Conservation (phyloP, 2,888 invertebrate species). For the Heliothis peltigera region DNA sequence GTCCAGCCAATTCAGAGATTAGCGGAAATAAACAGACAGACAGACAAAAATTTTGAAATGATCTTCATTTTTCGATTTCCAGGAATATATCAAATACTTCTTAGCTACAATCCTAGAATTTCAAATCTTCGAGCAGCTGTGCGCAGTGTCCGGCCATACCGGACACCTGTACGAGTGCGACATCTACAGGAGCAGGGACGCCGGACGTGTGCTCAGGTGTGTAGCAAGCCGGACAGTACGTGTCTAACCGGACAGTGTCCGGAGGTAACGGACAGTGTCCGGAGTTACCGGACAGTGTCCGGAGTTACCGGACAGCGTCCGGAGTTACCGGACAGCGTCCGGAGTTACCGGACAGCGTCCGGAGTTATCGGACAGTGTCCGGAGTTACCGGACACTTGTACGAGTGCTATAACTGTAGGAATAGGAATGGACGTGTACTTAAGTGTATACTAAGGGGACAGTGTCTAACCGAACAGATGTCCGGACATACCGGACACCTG, state of each 20-base stretch:
- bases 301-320: too few species aligned
- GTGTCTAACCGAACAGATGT: slow-evolving; percentile 65
- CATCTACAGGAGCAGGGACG: slow-evolving; percentile 94
- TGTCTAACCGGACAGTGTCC: too few species aligned
- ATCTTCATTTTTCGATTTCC: slow-evolving; percentile 25
- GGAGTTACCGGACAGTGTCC: too few species aligned
- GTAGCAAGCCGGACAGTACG: not conserved
- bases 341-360: too few species aligned
- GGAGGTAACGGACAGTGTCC: too few species aligned
- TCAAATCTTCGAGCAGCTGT: slow-evolving; percentile 95
- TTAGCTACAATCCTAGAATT: slow-evolving; percentile 95
- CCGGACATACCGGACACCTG: slow-evolving; percentile 93
- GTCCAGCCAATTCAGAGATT: too few species aligned
- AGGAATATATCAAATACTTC: slow-evolving; percentile 93
- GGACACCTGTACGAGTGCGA: slow-evolving; percentile 95
- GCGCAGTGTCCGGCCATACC: slow-evolving; percentile 92
- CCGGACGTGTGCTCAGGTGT: slow-evolving; percentile 93
- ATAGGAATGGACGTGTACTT: slow-evolving; percentile 93
- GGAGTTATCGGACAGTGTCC: too few species aligned
- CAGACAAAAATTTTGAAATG: not conserved
- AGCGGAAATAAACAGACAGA: too few species aligned
- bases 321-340: too few species aligned
- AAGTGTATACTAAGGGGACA: slow-evolving; percentile 83
- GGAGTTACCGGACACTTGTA: slow-evolving; percentile 93
- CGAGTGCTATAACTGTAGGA: slow-evolving; percentile 95